Conservation (phyloP, 2,888 invertebrate species). For the Pyrochroa serraticornis region DNA sequence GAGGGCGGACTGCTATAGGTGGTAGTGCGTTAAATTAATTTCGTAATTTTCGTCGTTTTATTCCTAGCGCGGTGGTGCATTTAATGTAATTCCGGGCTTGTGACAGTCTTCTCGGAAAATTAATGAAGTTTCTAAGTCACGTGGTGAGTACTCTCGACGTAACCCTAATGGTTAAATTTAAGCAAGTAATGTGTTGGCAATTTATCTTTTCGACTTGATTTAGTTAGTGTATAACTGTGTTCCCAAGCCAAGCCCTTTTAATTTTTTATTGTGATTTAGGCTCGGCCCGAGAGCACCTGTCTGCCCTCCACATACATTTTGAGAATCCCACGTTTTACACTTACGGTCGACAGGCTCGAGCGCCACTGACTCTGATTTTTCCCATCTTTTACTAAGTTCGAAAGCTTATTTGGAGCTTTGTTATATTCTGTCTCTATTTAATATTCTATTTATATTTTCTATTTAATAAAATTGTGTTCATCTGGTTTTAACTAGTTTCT, state of each 20-base stretch:
- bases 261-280: no score
- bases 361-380: no score
- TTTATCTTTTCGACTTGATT: slow-evolving; percentile 23
- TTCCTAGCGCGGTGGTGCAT: background rate
- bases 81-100: slow-evolving; percentile 10
- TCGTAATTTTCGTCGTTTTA: no score
- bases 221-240: background rate
- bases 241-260: background rate
- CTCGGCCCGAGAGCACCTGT: no score
- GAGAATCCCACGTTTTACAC: no score
- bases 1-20: no score
- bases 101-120: slow-evolving; percentile 17
- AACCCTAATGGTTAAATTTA: slow-evolving; percentile 19
- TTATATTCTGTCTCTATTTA: no score
- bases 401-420: no score
- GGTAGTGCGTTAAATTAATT: no score
- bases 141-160: slow-evolving; percentile 18
- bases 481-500: slow-evolving; percentile 8
- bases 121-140: slow-evolving; percentile 24
- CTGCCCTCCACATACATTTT: no score
- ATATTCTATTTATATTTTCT: background rate
- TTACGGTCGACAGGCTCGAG: no score
- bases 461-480: background rate
- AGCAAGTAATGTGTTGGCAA: slow-evolving; percentile 20
- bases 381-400: no score